Evolutionary conservation across 2,797 vertebrate genomes (phyloP).

Genomic region (Pachyuromys duprasi): DNA sequence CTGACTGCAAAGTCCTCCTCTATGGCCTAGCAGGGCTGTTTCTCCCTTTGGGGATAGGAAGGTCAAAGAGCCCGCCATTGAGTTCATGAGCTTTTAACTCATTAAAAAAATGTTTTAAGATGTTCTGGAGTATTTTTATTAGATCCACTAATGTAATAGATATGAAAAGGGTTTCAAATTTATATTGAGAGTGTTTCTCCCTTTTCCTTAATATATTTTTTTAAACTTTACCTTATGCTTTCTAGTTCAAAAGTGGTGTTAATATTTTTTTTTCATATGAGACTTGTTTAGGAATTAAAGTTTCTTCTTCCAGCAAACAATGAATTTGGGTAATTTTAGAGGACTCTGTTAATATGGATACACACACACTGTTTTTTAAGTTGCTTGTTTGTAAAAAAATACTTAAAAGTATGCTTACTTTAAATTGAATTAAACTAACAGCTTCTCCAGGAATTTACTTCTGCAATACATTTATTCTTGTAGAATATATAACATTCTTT

Average conservation of each 20-base stretch:
- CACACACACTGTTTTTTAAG: constrained; percentile 3
- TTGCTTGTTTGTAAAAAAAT: constrained; percentile 42
- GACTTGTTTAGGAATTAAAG: constrained; percentile 38
- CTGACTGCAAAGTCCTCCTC: too few species aligned
- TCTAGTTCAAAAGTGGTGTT: constrained; percentile 30
- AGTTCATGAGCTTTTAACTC: not conserved
- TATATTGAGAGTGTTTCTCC: constrained; percentile 18
- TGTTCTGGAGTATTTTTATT: constrained; percentile 69
- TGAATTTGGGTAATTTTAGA: not conserved
- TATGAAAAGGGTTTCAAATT: not conserved
- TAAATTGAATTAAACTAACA: constrained; percentile 16
- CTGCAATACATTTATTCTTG: constrained; percentile 26
- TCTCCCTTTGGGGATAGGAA: too few species aligned
- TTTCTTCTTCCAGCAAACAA: constrained; percentile 9
- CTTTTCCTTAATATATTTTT: not conserved
- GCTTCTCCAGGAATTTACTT: not conserved
- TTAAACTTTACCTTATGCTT: not conserved
- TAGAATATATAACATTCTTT: constrained; percentile 9
- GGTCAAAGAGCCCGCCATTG: too few species aligned
- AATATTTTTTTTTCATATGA: not conserved
- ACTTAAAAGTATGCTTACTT: constrained; percentile 7
- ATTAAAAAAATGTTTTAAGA: constrained; percentile 13
- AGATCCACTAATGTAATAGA: not conserved
- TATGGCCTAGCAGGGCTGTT: too few species aligned
- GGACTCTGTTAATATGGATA: constrained; percentile 4